Conservation (phyloP, 2,113 vertebrate species). For the Carassius carassius region DNA sequence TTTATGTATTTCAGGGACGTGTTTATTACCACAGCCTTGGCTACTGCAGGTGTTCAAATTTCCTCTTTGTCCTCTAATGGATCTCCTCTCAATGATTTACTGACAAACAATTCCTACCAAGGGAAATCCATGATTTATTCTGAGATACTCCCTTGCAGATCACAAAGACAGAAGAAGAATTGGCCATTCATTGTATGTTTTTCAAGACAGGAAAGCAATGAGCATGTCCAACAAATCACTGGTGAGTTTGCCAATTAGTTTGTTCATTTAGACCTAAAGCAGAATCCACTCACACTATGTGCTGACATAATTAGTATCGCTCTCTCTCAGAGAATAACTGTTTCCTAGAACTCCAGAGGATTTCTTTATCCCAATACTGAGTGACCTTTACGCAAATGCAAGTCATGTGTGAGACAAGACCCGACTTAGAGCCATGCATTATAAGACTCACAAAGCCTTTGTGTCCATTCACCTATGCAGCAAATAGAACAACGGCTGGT, state of each 20-base stretch:
- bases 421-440: not conserved
- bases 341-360: constrained; percentile 22
- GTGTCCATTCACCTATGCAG: constrained; percentile 69
- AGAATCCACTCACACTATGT: constrained; percentile 10
- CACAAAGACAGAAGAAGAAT: constrained; percentile 51
- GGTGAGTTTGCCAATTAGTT: constrained; percentile 60
- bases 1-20: constrained; percentile 54
- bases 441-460: constrained; percentile 5
- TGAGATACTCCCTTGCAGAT: constrained; percentile 34
- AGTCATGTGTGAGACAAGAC: constrained; percentile 17
- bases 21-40: constrained; percentile 28
- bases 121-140: not conserved
- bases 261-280: constrained; percentile 51
- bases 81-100: constrained; percentile 34
- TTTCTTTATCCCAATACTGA: constrained; percentile 26
- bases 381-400: constrained; percentile 40
- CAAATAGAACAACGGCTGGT: constrained; percentile 67
- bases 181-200: not conserved
- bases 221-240: constrained; percentile 54
- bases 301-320: not conserved
- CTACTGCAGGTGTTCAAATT: constrained; percentile 36
- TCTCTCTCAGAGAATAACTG: constrained; percentile 31
- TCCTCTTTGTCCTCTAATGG: constrained; percentile 39
- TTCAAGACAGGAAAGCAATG: not conserved
- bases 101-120: constrained; percentile 29